Evolutionary conservation across 1,140 invertebrate genomes (phyloP).

Genomic region (Cataglyphis hispanica): DNA sequence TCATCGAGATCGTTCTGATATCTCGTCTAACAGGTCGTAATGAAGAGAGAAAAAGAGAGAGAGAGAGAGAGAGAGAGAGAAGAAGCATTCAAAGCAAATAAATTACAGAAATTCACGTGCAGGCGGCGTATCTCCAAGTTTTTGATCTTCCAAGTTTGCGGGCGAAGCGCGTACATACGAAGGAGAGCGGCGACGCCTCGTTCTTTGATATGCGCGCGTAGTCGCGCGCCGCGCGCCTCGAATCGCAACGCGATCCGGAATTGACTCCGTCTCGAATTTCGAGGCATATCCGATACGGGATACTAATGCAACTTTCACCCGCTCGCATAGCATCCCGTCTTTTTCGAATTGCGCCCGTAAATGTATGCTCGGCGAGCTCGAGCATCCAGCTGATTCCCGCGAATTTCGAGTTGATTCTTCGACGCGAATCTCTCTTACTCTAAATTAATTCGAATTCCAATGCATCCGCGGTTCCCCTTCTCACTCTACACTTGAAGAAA

Average conservation of each 20-base stretch:
- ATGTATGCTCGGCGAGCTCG: neutral
- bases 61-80: neutral
- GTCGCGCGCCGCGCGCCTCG: constrained; percentile 32
- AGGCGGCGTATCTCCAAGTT: constrained; percentile 39
- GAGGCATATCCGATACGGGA: constrained; percentile 45
- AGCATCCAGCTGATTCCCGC: too few species aligned
- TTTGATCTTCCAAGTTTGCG: constrained; percentile 53
- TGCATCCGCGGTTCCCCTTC: neutral
- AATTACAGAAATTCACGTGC: constrained; percentile 25
- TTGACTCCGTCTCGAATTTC: constrained; percentile 49
- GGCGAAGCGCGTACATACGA: constrained; percentile 38
- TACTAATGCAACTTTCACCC: constrained; percentile 43
- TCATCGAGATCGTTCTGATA: neutral
- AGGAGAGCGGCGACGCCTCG: constrained; percentile 9
- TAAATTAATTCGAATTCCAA: neutral
- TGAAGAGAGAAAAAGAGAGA: neutral
- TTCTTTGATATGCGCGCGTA: constrained; percentile 42
- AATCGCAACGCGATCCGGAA: constrained; percentile 53
- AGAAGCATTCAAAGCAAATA: constrained; percentile 13
- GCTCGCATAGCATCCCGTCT: neutral
- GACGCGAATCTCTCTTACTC: neutral
- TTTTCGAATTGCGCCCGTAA: constrained; percentile 7
- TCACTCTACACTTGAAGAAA: neutral
- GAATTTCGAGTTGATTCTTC: neutral
- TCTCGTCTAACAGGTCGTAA: neutral